A percentile compares a stretch with the other conserved stretches of the same genome.
Conservation (phyloP, 2,113 vertebrate species). For the Bagarius yarrelli region DNA sequence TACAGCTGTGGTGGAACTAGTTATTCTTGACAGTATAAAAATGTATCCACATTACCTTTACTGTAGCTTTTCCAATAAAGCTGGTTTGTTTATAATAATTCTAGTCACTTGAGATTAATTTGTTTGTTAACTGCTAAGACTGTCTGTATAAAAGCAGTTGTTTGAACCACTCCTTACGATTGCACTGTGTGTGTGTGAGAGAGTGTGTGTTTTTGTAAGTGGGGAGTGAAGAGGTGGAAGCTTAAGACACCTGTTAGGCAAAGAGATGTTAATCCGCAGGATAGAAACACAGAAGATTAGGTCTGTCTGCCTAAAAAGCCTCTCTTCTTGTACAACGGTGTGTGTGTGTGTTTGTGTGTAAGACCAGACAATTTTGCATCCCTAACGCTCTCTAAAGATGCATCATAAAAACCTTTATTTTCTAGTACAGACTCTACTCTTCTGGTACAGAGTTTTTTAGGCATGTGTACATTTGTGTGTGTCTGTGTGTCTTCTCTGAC, state of each 20-base stretch:
- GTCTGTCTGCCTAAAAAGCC: conserved; percentile 74
- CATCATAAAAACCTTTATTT: neutral
- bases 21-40: neutral
- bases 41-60: neutral
- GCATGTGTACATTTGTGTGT: conserved; percentile 19
- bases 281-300: conserved; percentile 78
- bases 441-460: neutral
- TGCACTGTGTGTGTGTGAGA: conserved; percentile 23
- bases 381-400: neutral
- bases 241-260: conserved; percentile 76
- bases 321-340: conserved; percentile 69
- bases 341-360: conserved; percentile 25
- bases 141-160: neutral
- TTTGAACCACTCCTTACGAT: conserved; percentile 18
- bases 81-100: neutral
- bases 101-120: neutral
- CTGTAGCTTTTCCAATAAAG: neutral
- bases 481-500: conserved; percentile 54
- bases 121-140: neutral
- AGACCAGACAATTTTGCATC: neutral
- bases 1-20: neutral
- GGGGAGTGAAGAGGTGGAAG: conserved; percentile 76
- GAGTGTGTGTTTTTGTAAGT: conserved; percentile 48
- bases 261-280: conserved; percentile 76
- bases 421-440: neutral